A percentile compares a stretch with the other conserved stretches of the same genome.
Conservation (phyloP, 2,888 invertebrate species). For the Dryadula phaetusa region DNA sequence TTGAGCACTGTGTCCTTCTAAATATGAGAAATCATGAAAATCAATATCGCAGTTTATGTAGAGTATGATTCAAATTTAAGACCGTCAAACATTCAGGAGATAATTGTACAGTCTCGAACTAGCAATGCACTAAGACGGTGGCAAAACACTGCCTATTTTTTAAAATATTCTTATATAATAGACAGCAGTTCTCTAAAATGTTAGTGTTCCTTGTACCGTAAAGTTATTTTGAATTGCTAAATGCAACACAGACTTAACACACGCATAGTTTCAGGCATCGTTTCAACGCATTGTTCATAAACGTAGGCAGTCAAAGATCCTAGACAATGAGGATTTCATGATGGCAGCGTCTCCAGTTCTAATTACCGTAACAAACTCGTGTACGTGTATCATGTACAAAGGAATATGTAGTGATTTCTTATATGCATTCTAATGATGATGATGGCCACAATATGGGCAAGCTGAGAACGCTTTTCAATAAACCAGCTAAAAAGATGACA, state of each 20-base stretch:
- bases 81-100: no score
- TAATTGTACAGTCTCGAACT: no score
- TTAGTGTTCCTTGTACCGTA: background rate
- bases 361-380: constrained; percentile 41
- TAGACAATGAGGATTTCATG: constrained; percentile 42
- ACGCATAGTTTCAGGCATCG: constrained; percentile 27
- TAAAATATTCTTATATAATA: background rate
- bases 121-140: background rate
- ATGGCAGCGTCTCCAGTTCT: constrained; percentile 38
- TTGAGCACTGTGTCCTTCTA: no score
- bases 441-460: background rate
- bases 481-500: constrained; percentile 58
- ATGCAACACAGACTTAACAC: constrained; percentile 31
- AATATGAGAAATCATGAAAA: no score
- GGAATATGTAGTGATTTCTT: constrained; percentile 26
- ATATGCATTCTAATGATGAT: constrained; percentile 28
- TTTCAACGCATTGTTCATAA: constrained; percentile 36
- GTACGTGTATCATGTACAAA: constrained; percentile 38
- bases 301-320: constrained; percentile 20
- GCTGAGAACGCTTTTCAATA: constrained; percentile 44
- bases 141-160: background rate
- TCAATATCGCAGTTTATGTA: no score
- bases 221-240: constrained; percentile 27
- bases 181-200: background rate
- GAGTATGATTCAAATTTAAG: no score